phyloP scores from a whole-genome alignment of 2,888 invertebrate species.

The Catocala nupta region DNA sequence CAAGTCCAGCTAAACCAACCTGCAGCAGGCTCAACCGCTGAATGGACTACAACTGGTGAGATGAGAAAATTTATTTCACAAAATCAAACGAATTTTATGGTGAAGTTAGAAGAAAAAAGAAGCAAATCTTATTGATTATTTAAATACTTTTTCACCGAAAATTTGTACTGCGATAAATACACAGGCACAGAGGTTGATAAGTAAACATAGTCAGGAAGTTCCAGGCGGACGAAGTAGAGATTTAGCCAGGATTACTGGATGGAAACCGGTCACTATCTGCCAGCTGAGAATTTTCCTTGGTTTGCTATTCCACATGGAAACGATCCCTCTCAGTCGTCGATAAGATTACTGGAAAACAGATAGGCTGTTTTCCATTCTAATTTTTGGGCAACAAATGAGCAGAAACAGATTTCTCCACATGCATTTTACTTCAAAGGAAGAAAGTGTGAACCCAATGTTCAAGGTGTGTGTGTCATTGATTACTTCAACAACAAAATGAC shows the following conservation, averaged over 20 bases:
- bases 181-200: too few species aligned
- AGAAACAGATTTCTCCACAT: not conserved
- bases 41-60: not conserved
- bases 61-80: not conserved
- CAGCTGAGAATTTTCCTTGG: conserved; percentile 33
- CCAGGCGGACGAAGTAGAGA: too few species aligned
- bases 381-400: conserved; percentile 1
- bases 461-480: too few species aligned
- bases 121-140: not conserved
- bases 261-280: conserved; percentile 22
- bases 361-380: not conserved
- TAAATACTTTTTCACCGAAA: not conserved
- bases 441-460: too few species aligned
- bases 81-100: not conserved
- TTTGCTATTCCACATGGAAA: conserved; percentile 48
- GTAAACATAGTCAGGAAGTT: too few species aligned
- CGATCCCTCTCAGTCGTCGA: conserved; percentile 32
- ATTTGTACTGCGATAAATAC: not conserved
- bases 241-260: not conserved
- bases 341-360: conserved; percentile 50
- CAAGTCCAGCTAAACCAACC: too few species aligned
- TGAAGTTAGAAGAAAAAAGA: too few species aligned
- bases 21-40: not conserved
- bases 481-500: too few species aligned
- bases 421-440: too few species aligned